phyloP scores from a whole-genome alignment of 2,113 vertebrate species.

The Delphinapterus leucas region DNA sequence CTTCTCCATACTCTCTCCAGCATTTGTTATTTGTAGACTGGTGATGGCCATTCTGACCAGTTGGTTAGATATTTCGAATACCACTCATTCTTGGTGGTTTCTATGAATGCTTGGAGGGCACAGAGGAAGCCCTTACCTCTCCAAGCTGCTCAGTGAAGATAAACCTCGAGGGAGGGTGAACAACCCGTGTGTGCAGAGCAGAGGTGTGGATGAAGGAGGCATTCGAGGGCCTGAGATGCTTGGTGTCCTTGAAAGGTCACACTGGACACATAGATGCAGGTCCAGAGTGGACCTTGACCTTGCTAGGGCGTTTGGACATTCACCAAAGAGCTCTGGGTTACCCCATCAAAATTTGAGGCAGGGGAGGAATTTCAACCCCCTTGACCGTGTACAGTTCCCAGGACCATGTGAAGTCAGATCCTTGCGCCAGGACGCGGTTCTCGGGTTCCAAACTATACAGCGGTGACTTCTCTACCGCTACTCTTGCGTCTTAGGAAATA shows the following conservation, averaged over 20 bases:
- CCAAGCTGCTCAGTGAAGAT: background rate
- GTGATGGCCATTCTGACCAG: background rate
- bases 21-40: background rate
- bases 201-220: rapidly evolving
- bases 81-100: background rate
- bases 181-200: background rate
- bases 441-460: rapidly evolving
- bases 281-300: background rate
- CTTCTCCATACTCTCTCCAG: background rate
- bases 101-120: background rate
- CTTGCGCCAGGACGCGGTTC: background rate
- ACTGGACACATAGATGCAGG: rapidly evolving
- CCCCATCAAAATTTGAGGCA: background rate
- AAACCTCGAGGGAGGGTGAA: background rate
- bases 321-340: background rate
- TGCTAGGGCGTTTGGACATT: background rate
- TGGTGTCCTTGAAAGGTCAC: rapidly evolving
- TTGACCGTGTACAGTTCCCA: rapidly evolving
- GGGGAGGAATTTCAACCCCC: background rate
- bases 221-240: background rate
- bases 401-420: background rate
- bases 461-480: rapidly evolving
- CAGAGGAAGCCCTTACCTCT: background rate
- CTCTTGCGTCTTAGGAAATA: background rate
- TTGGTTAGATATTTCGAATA: background rate